Base-by-base conservation (phyloP, 1,140 invertebrate species). In the Coptotermes formosanus region DNA sequence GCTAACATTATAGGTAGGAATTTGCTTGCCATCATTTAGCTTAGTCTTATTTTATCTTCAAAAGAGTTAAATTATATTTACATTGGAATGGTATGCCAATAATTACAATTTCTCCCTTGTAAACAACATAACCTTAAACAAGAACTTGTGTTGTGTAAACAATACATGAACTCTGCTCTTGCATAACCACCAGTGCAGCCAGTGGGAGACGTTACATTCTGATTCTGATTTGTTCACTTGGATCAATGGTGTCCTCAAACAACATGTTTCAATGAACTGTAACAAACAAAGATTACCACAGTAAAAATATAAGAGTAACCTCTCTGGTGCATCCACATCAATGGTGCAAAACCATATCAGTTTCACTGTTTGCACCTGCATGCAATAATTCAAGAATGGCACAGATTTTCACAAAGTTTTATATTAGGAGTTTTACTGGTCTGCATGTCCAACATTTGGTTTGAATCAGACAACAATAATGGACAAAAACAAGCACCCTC, bases 1-100 rank as follows among this genome's bases (percentile, higher is more conserved):
- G 25, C 64, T 69, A 69, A 69, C n/a, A 25, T 69, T 25, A 69
- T 69, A 69, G 64, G 64, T 69, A 69, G 64, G 64, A 69, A 69
- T 55, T 14, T 69, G 64, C 64, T 30, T 69, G 64, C 64, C n/a
- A n/a, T 69, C n/a, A 69, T n/a, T 12, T 69, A 69, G 64, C 64
- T 69, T 69, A 69, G 25, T 69, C 64, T 69, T 69, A 69, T 69
- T 69, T 69, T 69, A 69, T 69, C 64, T 69, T n/a, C 21, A 25
- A 69, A 69, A n/a, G 12, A n/a, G 4, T 69, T n/a, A 69, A 69
- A 69, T n/a, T 69, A n/a, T 69, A 69, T 69, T 69, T 69, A 69
- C 25, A 69, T 69, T 69, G 64, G 64, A 69, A 69, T n/a, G 3
- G 7, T n/a, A 69, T n/a, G 64, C 64, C 64, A 69, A 69, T 69